Evolutionary conservation across 2,888 invertebrate genomes (phyloP).

Genomic region (Drosophila kambysellisi): DNA sequence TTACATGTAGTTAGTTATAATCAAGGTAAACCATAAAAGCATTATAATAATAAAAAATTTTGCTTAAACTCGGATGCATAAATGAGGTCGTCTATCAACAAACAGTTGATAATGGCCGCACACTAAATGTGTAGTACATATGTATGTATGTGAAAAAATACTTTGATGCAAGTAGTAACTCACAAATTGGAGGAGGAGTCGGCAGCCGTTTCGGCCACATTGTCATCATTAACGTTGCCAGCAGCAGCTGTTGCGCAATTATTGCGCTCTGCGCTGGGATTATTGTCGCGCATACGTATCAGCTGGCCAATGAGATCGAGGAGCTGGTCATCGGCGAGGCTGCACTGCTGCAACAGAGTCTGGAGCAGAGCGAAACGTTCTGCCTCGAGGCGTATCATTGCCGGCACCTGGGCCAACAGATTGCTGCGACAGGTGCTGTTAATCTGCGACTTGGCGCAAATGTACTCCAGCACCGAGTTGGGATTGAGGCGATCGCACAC

Average conservation of each 20-base stretch:
- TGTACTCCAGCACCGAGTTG: constrained; percentile 82
- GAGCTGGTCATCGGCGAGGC: constrained; percentile 73
- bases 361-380: constrained; percentile 77
- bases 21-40: background rate
- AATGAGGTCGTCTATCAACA: constrained; percentile 8
- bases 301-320: constrained; percentile 78
- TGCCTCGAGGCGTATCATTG: constrained; percentile 70
- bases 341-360: constrained; percentile 68
- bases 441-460: constrained; percentile 83
- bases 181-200: constrained; percentile 83
- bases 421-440: constrained; percentile 79
- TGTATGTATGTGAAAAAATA: background rate
- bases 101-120: constrained; percentile 13
- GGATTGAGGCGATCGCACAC: constrained; percentile 85
- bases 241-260: constrained; percentile 14
- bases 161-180: constrained; percentile 23
- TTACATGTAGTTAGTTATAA: constrained; percentile 4
- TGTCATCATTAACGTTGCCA: constrained; percentile 43
- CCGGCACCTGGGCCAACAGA: constrained; percentile 78
- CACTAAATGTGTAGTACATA: background rate
- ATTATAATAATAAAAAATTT: background rate
- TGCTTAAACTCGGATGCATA: background rate
- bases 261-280: constrained; percentile 35
- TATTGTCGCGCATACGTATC: constrained; percentile 65
- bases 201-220: constrained; percentile 82